Evolutionary conservation across 2,113 vertebrate genomes (phyloP), one percentile per base, ranked within the genome.

Genomic region (Chionomys nivalis): DNA sequence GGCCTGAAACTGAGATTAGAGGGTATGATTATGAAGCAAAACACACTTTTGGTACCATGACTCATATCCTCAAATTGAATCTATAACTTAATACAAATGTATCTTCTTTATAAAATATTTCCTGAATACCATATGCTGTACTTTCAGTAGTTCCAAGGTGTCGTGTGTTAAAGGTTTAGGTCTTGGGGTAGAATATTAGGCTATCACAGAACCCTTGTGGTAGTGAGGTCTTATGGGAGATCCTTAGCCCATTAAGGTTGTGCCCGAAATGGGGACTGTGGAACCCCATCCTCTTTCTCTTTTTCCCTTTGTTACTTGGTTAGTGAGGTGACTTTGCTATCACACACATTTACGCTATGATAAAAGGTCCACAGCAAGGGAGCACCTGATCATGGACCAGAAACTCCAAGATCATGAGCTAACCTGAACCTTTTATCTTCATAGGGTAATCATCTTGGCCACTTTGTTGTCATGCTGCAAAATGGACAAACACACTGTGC

Each of bases 11-110:
- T 81, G 8, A 85, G 87, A 95, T 94, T 39, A 94, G 72, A 95
- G 47, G 47, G 28, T 96, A 66, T 75, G 26, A 90, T 96, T 94
- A 82, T 77, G 39, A 39, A 61, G 61, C 75, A 91, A 89, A 87
- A 75, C 63, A 16, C 47, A 61, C 70, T 87, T 95, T 94, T 52
- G 68, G 94, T 93, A 31, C 16, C 52, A 36, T 49, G 72, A 83
- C 95, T 83, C 47, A 90, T 81, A 76, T 77, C 44, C 70, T 85
- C 26, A 88, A 65, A 88, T 77, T 66, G 88, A 93, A 92, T 89
- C 82, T 31, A 11, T 19, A 94, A 63, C 63, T 94, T 93, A 63
- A 97, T 58, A 94, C 16, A 92, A 94, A 91, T 72, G 36, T 82
- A 39, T 95, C 44, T 77, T 91, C 93, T 88, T 66, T 16, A 76